Conservation (phyloP, 1,140 invertebrate genomes). For the Luehdorfia chinensis region DNA sequence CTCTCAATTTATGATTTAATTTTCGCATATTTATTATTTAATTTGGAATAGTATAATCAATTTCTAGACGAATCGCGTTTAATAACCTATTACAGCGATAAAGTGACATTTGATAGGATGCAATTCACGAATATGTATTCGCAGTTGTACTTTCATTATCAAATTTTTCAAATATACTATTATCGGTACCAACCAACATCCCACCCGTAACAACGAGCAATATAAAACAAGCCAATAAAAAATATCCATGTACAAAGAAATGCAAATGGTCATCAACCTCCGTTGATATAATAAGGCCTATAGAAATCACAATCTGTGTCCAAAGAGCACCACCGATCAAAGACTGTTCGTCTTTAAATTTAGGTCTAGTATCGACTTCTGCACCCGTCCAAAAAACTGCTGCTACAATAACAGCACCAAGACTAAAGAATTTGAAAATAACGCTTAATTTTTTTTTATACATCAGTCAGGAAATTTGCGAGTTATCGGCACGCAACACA, state of each 20-base stretch:
- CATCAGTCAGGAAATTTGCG: background rate
- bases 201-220: conserved; percentile 33
- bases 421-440: conserved; percentile 38
- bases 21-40: too few species aligned
- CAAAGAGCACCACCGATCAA: conserved; percentile 50
- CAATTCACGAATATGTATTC: too few species aligned
- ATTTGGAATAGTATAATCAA: too few species aligned
- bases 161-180: too few species aligned
- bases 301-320: conserved; percentile 51
- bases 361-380: conserved; percentile 34
- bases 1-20: too few species aligned
- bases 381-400: conserved; percentile 42
- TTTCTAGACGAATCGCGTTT: too few species aligned
- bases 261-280: conserved; percentile 38
- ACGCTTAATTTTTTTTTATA: conserved; percentile 21
- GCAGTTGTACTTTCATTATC: too few species aligned
- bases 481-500: background rate
- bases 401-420: conserved; percentile 36
- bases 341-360: conserved; percentile 48
- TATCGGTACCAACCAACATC: conserved; percentile 47
- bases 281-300: conserved; percentile 49
- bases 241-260: conserved; percentile 43
- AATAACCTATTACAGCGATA: too few species aligned
- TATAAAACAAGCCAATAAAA: conserved; percentile 31
- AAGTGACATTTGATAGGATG: too few species aligned